Evolutionary conservation across 2,797 vertebrate species (phyloP).

Genomic region (Enteromius mattozi): DNA sequence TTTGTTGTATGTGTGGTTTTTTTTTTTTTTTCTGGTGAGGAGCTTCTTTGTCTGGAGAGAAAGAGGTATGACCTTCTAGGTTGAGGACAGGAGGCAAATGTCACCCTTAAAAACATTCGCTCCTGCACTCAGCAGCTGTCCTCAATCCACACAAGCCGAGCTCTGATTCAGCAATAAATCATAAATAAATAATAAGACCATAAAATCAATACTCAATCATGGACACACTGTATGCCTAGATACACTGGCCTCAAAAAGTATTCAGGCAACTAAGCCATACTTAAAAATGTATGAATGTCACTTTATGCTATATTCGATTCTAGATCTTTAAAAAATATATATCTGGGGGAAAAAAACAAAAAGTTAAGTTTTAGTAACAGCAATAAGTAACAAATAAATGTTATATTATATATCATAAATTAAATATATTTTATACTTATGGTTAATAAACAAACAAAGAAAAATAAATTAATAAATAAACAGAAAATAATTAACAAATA

Average conservation of each 20-base stretch:
- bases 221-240: neutral
- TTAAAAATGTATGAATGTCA: slow-evolving; percentile 45
- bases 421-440: neutral
- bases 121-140: slow-evolving; percentile 33
- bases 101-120: slow-evolving; percentile 46
- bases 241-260: neutral
- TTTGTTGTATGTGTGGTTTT: neutral
- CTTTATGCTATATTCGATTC: neutral
- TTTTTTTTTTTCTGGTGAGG: neutral
- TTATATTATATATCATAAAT: neutral
- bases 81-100: slow-evolving; percentile 49
- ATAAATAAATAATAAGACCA: slow-evolving; percentile 42
- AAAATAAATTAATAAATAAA: no score
- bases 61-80: slow-evolving; percentile 32
- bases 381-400: neutral
- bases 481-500: no score
- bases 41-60: slow-evolving; percentile 13
- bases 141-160: neutral
- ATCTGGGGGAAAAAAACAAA: neutral
- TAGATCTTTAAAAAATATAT: neutral
- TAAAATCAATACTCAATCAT: slow-evolving; percentile 34
- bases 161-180: slow-evolving; percentile 21
- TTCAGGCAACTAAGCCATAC: slow-evolving; percentile 29
- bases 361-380: neutral
- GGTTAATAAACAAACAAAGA: neutral